Evolutionary conservation across 2,888 invertebrate species (phyloP).

Genomic region (Ochropacha duplaris): DNA sequence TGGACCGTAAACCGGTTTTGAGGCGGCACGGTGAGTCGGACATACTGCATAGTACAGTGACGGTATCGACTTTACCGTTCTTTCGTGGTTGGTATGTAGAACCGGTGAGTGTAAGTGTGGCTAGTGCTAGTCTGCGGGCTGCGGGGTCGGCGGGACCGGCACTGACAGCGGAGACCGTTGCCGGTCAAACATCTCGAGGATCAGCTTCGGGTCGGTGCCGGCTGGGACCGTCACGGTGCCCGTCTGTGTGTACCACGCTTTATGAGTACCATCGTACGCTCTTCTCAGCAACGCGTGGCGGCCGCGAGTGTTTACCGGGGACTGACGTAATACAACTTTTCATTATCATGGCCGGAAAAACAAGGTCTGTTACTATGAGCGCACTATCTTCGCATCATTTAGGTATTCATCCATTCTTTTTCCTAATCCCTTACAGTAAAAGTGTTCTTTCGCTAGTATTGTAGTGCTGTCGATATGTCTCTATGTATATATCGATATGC

Average conservation of each 20-base stretch:
- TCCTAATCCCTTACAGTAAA: background rate
- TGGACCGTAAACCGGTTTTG: slow-evolving; percentile 34
- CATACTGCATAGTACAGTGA: background rate
- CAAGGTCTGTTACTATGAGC: background rate
- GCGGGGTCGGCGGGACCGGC: slow-evolving; percentile 62
- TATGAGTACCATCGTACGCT: slow-evolving; percentile 79
- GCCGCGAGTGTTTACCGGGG: slow-evolving; percentile 54
- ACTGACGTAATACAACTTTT: slow-evolving; percentile 22
- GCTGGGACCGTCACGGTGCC: slow-evolving; percentile 81
- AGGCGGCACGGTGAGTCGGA: slow-evolving; percentile 5
- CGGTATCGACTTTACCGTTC: slow-evolving; percentile 4
- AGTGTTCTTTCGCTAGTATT: background rate
- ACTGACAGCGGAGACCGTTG: slow-evolving; percentile 71
- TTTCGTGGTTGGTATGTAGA: slow-evolving; percentile 3
- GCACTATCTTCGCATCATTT: too few species aligned
- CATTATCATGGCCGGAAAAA: background rate
- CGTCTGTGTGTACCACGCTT: slow-evolving; percentile 63
- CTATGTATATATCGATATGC: too few species aligned
- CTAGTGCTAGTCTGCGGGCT: slow-evolving; percentile 52
- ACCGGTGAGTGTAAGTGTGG: slow-evolving; percentile 11
- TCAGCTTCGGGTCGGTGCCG: slow-evolving; percentile 81
- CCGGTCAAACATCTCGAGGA: slow-evolving; percentile 82
- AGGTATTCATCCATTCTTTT: too few species aligned
- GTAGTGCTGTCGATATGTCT: too few species aligned
- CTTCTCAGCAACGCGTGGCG: slow-evolving; percentile 72